Percentiles rank a stretch among this genome's conserved stretches.
phyloP scores from a whole-genome alignment of 2,113 vertebrate genomes.

The Malurus melanocephalus region DNA sequence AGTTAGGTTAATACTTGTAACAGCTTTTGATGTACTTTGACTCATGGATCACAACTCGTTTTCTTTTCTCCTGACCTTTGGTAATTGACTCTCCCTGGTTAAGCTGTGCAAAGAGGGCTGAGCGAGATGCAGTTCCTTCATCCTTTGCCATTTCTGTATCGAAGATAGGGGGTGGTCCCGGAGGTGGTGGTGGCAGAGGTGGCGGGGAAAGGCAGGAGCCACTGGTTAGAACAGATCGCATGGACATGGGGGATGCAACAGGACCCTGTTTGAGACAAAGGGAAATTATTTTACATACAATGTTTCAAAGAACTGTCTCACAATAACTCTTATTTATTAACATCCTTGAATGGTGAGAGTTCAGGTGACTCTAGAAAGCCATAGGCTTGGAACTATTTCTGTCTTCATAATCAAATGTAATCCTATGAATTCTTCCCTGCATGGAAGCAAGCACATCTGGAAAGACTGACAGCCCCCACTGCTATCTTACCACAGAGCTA shows the following conservation, averaged over 20 bases:
- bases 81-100: conserved; percentile 93
- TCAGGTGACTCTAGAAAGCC: not conserved
- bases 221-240: conserved; percentile 47
- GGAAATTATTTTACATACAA: not conserved
- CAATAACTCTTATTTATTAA: not conserved
- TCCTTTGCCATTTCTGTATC: conserved; percentile 64
- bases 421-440: not conserved
- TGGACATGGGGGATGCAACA: conserved; percentile 72
- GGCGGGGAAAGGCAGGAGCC: conserved; percentile 64
- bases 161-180: conserved; percentile 79
- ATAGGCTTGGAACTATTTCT: not conserved
- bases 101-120: conserved; percentile 89
- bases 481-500: not conserved
- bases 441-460: not conserved
- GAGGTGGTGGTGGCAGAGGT: conserved; percentile 73
- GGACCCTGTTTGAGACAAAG: conserved; percentile 78
- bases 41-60: not conserved
- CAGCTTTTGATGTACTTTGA: not conserved
- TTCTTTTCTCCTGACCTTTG: conserved; percentile 76
- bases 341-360: not conserved
- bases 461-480: not conserved
- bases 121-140: conserved; percentile 71
- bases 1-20: not conserved
- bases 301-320: not conserved
- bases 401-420: not conserved